These are phyloP conservation scores for Galleria mellonella DNA, from an alignment of 1,140 invertebrate genomes.

Conservation along the genomic window DNA sequence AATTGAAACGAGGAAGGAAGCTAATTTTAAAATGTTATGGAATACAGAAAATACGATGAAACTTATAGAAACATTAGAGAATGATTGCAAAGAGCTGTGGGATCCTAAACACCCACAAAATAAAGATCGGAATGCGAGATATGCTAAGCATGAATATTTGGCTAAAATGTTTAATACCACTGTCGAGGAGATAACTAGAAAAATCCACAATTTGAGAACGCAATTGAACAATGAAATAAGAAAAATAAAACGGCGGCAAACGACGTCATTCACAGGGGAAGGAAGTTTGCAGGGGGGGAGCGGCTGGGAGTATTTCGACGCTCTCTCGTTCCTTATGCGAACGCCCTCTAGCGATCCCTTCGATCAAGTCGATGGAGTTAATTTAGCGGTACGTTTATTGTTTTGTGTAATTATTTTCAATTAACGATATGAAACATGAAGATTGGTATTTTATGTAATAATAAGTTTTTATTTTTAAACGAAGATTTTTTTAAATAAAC, in stretches of 20 bases:
- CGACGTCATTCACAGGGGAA: conserved; percentile 16
- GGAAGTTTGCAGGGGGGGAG: conserved; percentile 22
- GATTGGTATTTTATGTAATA: no score
- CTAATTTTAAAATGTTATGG: conserved; percentile 25
- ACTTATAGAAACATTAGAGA: conserved; percentile 44
- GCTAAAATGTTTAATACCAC: conserved; percentile 47
- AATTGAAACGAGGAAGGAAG: conserved; percentile 18
- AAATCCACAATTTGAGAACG: conserved; percentile 58
- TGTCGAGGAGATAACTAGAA: conserved; percentile 51
- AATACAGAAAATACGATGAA: conserved; percentile 49
- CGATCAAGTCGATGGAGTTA: conserved; percentile 42
- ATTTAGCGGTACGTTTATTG: conserved; percentile 42
- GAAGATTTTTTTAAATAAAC: no score
- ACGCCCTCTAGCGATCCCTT: conserved; percentile 31
- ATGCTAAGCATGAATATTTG: conserved; percentile 40
- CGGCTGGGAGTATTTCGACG: conserved; percentile 65
- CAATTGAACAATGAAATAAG: conserved; percentile 62
- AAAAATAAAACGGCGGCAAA: conserved; percentile 46
- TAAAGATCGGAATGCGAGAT: conserved; percentile 35
- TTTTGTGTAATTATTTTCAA: no score
- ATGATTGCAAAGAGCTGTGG: conserved; percentile 56
- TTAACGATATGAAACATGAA: no score
- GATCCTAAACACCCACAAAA: conserved; percentile 43
- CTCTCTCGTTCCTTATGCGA: conserved; percentile 47
- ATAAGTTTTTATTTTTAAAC: no score